Evolutionary conservation across 2,888 invertebrate species (phyloP), one percentile per base, ranked within the genome.

Genomic region (Digitonthophagus gazella): DNA sequence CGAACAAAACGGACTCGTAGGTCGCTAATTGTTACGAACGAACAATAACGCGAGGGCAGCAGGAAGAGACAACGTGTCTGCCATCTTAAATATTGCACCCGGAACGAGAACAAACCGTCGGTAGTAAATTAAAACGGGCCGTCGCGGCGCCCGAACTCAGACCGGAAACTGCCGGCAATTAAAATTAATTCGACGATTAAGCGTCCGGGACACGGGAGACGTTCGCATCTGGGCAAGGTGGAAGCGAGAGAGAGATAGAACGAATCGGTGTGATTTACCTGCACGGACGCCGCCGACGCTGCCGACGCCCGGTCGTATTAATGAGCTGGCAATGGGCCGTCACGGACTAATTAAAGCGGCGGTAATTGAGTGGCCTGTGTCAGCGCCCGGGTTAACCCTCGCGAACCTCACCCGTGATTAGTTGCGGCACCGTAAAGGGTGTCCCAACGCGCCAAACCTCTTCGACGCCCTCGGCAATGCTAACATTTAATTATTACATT

Each of bases 301-400:
- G 58, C 69, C 63, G 64, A 54, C 61, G 69, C 64, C 44, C 74
- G 74, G 75, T 77, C 71, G 78, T 78, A 81, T 80, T 81, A 81
- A 81, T 80, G 81, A 81, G 81, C 81, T 79, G 80, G 81, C 81
- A 81, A 81, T 81, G 81, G 81, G 77, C 81, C 81, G 81, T 81
- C 80, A 80, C 78, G 80, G 81, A 80, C 80, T 81, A 81, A 81
- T 81, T 81, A 81, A 80, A 80, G 80, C 80, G 78, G 77, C 75
- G 78, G 80, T 81, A 81, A 81, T 81, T 81, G 80, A 81, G 81
- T 80, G 80, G 81, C 80, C 80, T 78, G 79, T 81, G 81, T 81
- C 80, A 81, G 80, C 79, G 79, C 78, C 76, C 77, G 78, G 78
- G 79, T 79, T 79, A 80, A 80, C 79, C 80, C 79, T 76, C 20